Conservation (phyloP, 2,888 invertebrate genomes). For the Aplocera efformata region DNA sequence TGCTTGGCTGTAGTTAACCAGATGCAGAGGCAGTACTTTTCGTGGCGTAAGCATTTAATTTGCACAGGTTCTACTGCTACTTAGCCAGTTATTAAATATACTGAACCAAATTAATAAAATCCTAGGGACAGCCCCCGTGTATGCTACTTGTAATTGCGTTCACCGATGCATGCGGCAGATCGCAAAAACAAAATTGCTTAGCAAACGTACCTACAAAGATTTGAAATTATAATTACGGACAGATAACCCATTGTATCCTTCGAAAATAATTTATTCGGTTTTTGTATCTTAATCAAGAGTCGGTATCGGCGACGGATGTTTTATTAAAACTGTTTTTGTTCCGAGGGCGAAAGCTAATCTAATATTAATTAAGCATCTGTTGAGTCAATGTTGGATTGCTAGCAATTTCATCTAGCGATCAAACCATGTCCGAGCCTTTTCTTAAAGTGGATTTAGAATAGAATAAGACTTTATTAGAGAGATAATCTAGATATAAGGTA, state of each 20-base stretch:
- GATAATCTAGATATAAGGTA: too few species aligned
- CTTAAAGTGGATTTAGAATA: too few species aligned
- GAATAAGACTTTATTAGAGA: too few species aligned
- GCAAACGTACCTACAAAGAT: constrained; percentile 2
- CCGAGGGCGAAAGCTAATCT: background rate
- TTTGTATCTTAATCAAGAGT: constrained; percentile 9
- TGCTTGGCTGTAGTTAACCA: too few species aligned
- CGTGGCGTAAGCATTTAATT: too few species aligned
- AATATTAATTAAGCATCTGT: background rate
- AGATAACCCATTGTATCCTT: constrained; percentile 14
- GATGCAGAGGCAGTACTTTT: too few species aligned
- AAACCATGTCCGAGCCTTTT: too few species aligned
- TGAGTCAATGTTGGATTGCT: too few species aligned
- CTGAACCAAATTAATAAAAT: background rate
- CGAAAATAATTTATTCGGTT: constrained; percentile 7
- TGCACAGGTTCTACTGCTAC: too few species aligned
- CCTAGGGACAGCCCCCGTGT: constrained; percentile 2
- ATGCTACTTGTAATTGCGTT: constrained; percentile 20
- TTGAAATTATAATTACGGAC: constrained; percentile 20
- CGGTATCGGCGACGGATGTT: background rate
- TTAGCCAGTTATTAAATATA: too few species aligned
- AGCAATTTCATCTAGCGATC: too few species aligned
- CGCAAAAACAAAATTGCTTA: constrained; percentile 22
- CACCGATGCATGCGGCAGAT: constrained; percentile 39
- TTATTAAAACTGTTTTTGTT: constrained; percentile 3